Conservation (phyloP, 2,797 vertebrate species). For the Myotis myotis region DNA sequence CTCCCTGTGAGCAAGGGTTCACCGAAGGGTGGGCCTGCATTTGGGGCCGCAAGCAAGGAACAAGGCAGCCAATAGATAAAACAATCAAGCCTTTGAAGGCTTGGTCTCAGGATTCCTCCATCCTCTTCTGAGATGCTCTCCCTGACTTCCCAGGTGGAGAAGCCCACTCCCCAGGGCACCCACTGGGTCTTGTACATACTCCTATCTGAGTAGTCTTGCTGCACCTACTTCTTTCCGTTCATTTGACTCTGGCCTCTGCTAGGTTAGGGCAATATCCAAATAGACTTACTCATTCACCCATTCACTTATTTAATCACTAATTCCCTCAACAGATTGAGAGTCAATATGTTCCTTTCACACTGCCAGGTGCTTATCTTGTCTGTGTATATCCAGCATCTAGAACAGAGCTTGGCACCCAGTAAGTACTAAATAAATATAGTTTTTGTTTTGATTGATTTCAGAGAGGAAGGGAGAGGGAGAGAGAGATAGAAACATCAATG, state of each 20-base stretch:
- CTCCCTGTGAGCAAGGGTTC: neutral
- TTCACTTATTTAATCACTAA: neutral
- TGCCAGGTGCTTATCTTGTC: neutral
- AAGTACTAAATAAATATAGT: neutral
- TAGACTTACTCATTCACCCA: neutral
- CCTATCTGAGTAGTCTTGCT: neutral
- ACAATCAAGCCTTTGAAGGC: neutral
- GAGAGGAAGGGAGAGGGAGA: no score
- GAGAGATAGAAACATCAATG: no score
- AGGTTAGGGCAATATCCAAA: neutral
- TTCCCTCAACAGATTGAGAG: neutral
- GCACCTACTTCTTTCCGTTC: neutral
- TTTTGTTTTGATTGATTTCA: no score
- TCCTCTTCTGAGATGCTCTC: neutral
- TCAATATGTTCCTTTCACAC: neutral
- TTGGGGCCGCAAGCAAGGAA: neutral
- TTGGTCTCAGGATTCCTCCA: neutral
- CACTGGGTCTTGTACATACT: neutral
- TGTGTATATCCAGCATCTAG: neutral
- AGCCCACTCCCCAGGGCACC: no score
- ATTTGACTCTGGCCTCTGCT: neutral
- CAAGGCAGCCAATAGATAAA: neutral
- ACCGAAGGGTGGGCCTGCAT: neutral
- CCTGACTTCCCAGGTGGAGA: neutral
- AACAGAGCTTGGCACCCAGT: neutral